Evolutionary conservation across 2,888 invertebrate genomes (phyloP), one percentile per base, ranked within the genome.

Genomic region (Synanthedon vespiformis): DNA sequence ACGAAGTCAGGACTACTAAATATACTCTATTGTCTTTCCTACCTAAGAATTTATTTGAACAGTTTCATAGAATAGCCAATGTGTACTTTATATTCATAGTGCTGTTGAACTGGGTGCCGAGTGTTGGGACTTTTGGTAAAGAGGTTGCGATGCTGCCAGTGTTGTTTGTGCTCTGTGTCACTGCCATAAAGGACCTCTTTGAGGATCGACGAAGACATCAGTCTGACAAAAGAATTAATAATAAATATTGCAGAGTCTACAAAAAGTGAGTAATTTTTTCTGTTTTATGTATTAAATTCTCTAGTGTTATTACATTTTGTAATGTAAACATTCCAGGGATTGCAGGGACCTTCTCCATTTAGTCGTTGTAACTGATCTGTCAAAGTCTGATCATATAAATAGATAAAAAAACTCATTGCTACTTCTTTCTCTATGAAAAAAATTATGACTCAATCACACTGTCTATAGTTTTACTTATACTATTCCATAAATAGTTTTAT

Each of bases 51-150:
- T 89, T 99, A 57, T 91, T 98, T 80, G 98, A 98, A 88, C 98
- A 99, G 87, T 98, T 99, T 80, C 98, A 98, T 83, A 92, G 98
- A 57, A 95, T 97, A 72, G 98, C 98, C 58, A 99, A 99, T 89
- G 89, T 99, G 70, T 99, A 98, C 89, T 99, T 99, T 85, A 94
- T 98, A 72, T 95, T 97, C 75, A 97, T 99, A 75, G 97, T 98
- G 67, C 87, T 97, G 64, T 90, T 98, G 59, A 98, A 98, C 87
- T 98, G 97, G 97, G 93, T 98, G 73, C 97, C 97, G 3, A 92
- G 93, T 40, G 95, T 97, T 57, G 95, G 95, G 84, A 97, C 97
- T 3, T 97, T 98, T 82, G 97, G 96, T 58, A 97, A 97, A 77
- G 97, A 97, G 85, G 91, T 98, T 63, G 96, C 97, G 13, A 96